Base-by-base conservation (phyloP, 1,140 invertebrate species). In the Drosophila equinoxialis region DNA sequence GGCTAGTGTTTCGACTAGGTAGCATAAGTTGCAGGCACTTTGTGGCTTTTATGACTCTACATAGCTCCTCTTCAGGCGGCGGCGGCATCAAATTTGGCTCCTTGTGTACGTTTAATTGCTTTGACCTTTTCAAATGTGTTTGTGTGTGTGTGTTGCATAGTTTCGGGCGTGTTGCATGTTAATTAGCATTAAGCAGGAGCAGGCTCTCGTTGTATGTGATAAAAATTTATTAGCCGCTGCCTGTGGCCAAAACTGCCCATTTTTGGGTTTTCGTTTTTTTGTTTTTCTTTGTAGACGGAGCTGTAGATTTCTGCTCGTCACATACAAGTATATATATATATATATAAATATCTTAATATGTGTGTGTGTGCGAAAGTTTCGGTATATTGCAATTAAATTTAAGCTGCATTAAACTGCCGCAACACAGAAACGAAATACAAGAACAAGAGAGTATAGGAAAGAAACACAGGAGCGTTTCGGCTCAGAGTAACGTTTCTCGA, bases 361-460 rank as follows among this genome's bases (percentile, higher is more conserved):
- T 45, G 14, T 48, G 45, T 51, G 45, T 51, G 45, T 51, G 45
- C 67, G 39, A 89, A 87, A 86, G 67, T 86, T 86, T 83, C 48
- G 73, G 79, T 79, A 54, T 74, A 64, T 61, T 87, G 83, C 83
- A 86, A 86, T 86, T 86, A 86, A 86, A 86, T 86, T 86, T 86
- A 86, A 86, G 83, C 83, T 86, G 83, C 83, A 79, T 72, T 81
- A 81, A 78, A 71, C 81, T 68, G 45, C 45, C 45, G 77, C 79
- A 39, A 67, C 67, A 70, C 30, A 71, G 7, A 62, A 55, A 45
- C 23, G 69, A 39, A 13, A 14, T 7, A 41, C 42, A 60, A 60
- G 41, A 61, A 51, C 39, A 33, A 1, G 30, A 30, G 30, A 30
- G 30, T 30, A 30, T 30, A 30, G 7, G 61, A 55, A 45, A 17